Evolutionary conservation across 2,888 invertebrate species (phyloP).

Genomic region (Lordiphosa fenestrarum): DNA sequence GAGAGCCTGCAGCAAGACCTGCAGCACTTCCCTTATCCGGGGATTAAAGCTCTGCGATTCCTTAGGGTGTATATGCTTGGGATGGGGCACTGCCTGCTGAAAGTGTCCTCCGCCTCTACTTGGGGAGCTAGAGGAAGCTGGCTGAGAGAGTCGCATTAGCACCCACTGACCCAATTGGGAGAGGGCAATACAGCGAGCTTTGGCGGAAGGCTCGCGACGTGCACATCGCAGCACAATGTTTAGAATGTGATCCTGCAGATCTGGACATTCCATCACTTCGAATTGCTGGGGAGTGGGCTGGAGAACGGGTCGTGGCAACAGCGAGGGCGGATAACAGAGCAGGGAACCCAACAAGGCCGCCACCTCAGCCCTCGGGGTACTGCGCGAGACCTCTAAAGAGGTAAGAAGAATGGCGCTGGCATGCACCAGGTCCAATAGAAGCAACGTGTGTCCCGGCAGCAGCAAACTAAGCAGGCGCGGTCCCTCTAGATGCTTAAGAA

Average conservation of each 20-base stretch:
- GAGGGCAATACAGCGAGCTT: slow-evolving; percentile 93
- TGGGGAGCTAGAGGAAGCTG: slow-evolving; percentile 24
- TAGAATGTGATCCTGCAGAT: slow-evolving; percentile 88
- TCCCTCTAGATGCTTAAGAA: slow-evolving; percentile 91
- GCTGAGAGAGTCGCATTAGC: slow-evolving; percentile 75
- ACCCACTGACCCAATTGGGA: slow-evolving; percentile 88
- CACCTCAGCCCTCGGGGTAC: slow-evolving; percentile 94
- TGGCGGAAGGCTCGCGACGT: slow-evolving; percentile 92
- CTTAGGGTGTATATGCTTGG: slow-evolving; percentile 45
- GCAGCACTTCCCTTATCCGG: slow-evolving; percentile 79
- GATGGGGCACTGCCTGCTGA: slow-evolving; percentile 72
- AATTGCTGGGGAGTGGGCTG: slow-evolving; percentile 83
- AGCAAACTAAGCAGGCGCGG: slow-evolving; percentile 92
- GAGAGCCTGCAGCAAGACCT: slow-evolving; percentile 79
- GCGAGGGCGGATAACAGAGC: slow-evolving; percentile 88
- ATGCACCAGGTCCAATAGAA: slow-evolving; percentile 93
- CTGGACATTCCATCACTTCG: slow-evolving; percentile 79
- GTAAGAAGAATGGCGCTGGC: slow-evolving; percentile 93
- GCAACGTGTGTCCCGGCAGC: slow-evolving; percentile 92
- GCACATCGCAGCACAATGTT: slow-evolving; percentile 93
- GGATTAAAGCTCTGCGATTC: slow-evolving; percentile 62
- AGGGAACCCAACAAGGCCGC: slow-evolving; percentile 93
- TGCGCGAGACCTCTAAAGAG: slow-evolving; percentile 86
- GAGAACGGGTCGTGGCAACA: slow-evolving; percentile 82
- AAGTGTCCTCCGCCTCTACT: slow-evolving; percentile 37